Conservation (phyloP, 1,140 invertebrate species). For the Drosophila busckii region DNA sequence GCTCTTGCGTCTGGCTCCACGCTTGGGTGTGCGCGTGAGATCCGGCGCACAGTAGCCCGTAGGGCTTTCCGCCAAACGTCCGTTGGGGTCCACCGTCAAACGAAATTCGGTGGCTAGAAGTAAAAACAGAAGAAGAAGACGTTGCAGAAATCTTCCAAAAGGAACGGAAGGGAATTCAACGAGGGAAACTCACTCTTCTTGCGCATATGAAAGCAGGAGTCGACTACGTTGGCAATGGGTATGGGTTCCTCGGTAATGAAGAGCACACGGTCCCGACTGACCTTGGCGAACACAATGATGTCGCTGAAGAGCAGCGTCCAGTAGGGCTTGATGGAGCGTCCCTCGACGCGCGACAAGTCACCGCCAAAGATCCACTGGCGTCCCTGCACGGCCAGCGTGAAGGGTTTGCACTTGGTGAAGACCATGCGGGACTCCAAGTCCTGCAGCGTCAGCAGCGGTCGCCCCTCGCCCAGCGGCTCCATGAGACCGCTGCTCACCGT, state of each 20-base stretch:
- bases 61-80: slow-evolving; percentile 82
- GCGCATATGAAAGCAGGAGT: slow-evolving; percentile 90
- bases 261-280: slow-evolving; percentile 89
- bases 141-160: background rate
- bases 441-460: slow-evolving; percentile 87
- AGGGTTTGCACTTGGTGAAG: slow-evolving; percentile 93
- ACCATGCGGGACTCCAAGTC: slow-evolving; percentile 90
- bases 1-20: slow-evolving; percentile 83
- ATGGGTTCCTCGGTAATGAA: slow-evolving; percentile 93
- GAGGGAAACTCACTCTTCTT: slow-evolving; percentile 84
- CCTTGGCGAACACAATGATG: slow-evolving; percentile 89
- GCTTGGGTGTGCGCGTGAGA: slow-evolving; percentile 81
- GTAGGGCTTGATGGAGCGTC: slow-evolving; percentile 87
- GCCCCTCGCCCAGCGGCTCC: slow-evolving; percentile 89
- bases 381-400: slow-evolving; percentile 87
- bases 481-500: slow-evolving; percentile 89
- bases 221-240: slow-evolving; percentile 86
- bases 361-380: slow-evolving; percentile 93
- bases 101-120: slow-evolving; percentile 86
- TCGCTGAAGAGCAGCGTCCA: slow-evolving; percentile 92
- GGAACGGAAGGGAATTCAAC: background rate
- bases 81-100: slow-evolving; percentile 82
- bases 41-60: slow-evolving; percentile 84
- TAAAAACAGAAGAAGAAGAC: background rate
- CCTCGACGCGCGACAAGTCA: slow-evolving; percentile 89